A percentile compares a stretch with the other conserved stretches of the same genome.
Evolutionary conservation across 2,113 vertebrate species (phyloP).

Genomic region (Solea senegalensis): DNA sequence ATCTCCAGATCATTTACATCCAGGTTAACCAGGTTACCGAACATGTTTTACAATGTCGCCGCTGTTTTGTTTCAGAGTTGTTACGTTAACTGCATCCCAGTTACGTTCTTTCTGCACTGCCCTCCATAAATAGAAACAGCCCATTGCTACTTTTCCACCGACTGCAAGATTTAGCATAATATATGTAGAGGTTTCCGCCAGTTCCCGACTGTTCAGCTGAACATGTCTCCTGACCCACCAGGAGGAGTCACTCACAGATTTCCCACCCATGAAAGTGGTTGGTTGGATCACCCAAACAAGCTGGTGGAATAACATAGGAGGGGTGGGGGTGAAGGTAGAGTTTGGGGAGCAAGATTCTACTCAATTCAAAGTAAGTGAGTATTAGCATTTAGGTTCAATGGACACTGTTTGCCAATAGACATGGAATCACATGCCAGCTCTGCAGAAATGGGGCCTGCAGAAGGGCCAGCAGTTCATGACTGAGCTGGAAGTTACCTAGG

Average conservation of each 20-base stretch:
- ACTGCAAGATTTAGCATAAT: neutral
- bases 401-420: neutral
- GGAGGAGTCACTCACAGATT: conserved; percentile 11
- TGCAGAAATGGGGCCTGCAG: conserved; percentile 26
- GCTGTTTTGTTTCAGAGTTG: neutral
- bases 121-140: neutral
- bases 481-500: conserved; percentile 46
- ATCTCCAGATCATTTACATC: no score
- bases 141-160: neutral
- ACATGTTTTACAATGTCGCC: no score
- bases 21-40: no score
- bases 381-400: neutral
- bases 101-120: neutral
- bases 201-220: neutral
- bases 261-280: conserved; percentile 15
- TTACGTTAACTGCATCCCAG: neutral
- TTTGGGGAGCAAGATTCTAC: neutral
- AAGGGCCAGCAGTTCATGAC: conserved; percentile 51
- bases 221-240: conserved; percentile 7
- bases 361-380: neutral
- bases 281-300: neutral
- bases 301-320: neutral
- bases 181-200: conserved; percentile 2
- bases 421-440: neutral
- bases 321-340: no score